Conservation (phyloP, 2,113 vertebrate genomes). For the Tretioscincus oriximinensis region DNA sequence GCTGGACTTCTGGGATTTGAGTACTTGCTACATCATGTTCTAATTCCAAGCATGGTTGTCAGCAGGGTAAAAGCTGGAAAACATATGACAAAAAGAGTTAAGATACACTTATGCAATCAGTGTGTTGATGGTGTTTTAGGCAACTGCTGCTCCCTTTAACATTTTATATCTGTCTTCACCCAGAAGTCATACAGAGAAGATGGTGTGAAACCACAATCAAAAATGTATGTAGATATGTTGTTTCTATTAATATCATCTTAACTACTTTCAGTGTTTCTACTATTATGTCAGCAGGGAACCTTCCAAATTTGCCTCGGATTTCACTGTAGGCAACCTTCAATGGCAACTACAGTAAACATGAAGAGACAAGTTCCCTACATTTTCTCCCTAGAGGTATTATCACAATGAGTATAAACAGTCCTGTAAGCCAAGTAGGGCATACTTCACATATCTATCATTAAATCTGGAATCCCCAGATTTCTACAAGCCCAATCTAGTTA, state of each 20-base stretch:
- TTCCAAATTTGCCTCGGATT: neutral
- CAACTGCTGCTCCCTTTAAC: neutral
- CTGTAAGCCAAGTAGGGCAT: neutral
- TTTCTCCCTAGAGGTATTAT: conserved; percentile 13
- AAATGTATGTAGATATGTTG: neutral
- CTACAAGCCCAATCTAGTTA: conserved; percentile 40
- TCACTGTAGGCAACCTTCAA: neutral
- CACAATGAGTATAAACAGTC: conserved; percentile 16
- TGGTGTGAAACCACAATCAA: neutral
- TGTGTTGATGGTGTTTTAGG: neutral
- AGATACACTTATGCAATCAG: neutral
- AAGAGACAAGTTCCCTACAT: conserved; percentile 15
- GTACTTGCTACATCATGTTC: too few species aligned
- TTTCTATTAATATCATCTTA: neutral
- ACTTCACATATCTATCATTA: conserved; percentile 46
- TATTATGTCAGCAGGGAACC: neutral
- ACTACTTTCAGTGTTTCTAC: neutral
- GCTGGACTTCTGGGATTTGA: too few species aligned
- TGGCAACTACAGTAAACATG: conserved; percentile 7
- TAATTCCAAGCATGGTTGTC: too few species aligned
- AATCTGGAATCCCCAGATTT: conserved; percentile 10
- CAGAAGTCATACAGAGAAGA: neutral
- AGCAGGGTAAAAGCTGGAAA: too few species aligned
- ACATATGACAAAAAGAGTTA: too few species aligned
- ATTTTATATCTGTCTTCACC: neutral